Evolutionary conservation across 2,797 vertebrate species (phyloP).

Genomic region (Amniataba percoides): DNA sequence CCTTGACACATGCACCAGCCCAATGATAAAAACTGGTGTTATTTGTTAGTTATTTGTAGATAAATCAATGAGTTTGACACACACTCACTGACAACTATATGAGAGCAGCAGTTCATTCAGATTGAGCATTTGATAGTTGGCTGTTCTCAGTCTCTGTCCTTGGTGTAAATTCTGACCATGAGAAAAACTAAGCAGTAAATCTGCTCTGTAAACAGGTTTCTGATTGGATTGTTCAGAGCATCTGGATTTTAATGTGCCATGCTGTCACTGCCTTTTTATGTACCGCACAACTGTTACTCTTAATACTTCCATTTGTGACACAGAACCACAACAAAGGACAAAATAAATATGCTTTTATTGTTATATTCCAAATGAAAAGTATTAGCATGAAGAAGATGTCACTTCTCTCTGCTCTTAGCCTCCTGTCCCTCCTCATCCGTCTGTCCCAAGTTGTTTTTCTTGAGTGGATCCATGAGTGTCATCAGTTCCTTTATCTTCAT

Average conservation of each 20-base stretch:
- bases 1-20: no score
- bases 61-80: not conserved
- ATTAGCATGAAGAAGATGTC: not conserved
- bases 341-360: conserved; percentile 6
- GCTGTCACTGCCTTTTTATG: not conserved
- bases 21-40: not conserved
- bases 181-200: conserved; percentile 39
- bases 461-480: conserved; percentile 62
- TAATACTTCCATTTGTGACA: not conserved
- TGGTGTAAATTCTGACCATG: conserved; percentile 13
- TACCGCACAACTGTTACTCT: not conserved
- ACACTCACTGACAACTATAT: not conserved
- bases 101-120: not conserved
- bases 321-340: not conserved
- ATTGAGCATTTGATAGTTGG: not conserved
- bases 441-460: conserved; percentile 39
- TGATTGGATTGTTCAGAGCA: conserved; percentile 16
- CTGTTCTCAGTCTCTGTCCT: conserved; percentile 22
- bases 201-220: conserved; percentile 1
- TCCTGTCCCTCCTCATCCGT: conserved; percentile 61
- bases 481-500: conserved; percentile 79
- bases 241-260: conserved; percentile 36
- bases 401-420: not conserved
- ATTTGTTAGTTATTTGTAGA: not conserved
- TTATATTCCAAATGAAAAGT: not conserved